A percentile compares a stretch with the other conserved stretches of the same genome.
phyloP scores from a whole-genome alignment of 2,113 vertebrate genomes.

The Salminus brasiliensis region DNA sequence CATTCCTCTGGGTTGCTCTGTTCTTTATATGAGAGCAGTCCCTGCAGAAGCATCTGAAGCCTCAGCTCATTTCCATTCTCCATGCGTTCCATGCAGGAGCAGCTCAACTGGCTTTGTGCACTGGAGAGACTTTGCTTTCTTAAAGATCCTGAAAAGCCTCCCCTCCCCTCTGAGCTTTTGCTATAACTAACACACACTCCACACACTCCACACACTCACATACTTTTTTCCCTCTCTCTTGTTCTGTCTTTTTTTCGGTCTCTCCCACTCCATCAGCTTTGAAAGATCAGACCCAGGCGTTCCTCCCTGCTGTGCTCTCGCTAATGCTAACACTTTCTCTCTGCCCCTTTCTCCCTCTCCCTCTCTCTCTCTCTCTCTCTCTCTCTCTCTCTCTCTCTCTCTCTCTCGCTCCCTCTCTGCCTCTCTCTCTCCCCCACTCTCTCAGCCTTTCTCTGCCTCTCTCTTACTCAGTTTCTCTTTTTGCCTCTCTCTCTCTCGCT shows the following conservation, averaged over 20 bases:
- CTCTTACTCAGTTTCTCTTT: too few relatives aligned
- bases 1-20: background rate
- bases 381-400: too few relatives aligned
- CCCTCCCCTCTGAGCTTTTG: background rate
- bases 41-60: background rate
- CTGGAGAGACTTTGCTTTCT: background rate
- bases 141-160: background rate
- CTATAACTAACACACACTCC: background rate
- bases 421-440: background rate
- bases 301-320: background rate
- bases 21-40: background rate
- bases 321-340: background rate
- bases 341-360: too few relatives aligned
- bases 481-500: background rate
- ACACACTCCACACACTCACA: too few relatives aligned
- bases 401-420: background rate
- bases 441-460: too few relatives aligned
- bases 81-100: background rate
- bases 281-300: background rate
- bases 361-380: too few relatives aligned
- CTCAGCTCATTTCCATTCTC: constrained; percentile 13
- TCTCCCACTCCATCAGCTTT: background rate
- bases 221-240: background rate
- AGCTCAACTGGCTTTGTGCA: background rate
- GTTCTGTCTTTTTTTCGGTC: background rate